Percentiles rank a stretch among this genome's conserved stretches.
phyloP scores from a whole-genome alignment of 2,113 vertebrate genomes.

The Gallinago undulata region DNA sequence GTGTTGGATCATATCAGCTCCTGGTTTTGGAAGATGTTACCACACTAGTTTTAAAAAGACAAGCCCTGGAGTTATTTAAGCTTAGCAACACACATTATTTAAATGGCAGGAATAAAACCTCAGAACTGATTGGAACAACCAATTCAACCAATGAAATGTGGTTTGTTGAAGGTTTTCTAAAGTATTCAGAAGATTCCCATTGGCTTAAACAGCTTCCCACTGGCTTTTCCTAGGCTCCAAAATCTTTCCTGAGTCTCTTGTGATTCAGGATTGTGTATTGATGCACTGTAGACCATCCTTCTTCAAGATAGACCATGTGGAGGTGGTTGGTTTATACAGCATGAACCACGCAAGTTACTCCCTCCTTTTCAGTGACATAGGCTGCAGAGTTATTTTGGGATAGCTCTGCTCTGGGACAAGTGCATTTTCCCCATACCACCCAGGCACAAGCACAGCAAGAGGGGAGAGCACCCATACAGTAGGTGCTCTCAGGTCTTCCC shows the following conservation, averaged over 20 bases:
- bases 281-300: neutral
- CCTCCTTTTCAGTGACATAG: neutral
- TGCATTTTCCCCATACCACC: neutral
- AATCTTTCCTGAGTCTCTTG: neutral
- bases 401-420: neutral
- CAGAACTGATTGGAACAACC: neutral
- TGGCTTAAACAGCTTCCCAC: neutral
- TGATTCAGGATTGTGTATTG: neutral
- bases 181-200: neutral
- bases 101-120: neutral
- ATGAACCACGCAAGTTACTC: neutral
- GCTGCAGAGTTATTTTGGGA: neutral
- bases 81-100: neutral
- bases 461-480: neutral
- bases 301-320: neutral
- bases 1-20: neutral
- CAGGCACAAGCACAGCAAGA: neutral
- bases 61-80: neutral
- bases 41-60: neutral
- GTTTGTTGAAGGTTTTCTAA: neutral
- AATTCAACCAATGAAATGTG: neutral
- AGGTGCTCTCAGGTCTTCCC: neutral
- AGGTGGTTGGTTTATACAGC: neutral
- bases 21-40: neutral
- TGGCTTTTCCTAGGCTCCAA: neutral